These are phyloP conservation scores for Diprion similis DNA, from an alignment of 1,140 invertebrate genomes.

Conservation along the genomic window DNA sequence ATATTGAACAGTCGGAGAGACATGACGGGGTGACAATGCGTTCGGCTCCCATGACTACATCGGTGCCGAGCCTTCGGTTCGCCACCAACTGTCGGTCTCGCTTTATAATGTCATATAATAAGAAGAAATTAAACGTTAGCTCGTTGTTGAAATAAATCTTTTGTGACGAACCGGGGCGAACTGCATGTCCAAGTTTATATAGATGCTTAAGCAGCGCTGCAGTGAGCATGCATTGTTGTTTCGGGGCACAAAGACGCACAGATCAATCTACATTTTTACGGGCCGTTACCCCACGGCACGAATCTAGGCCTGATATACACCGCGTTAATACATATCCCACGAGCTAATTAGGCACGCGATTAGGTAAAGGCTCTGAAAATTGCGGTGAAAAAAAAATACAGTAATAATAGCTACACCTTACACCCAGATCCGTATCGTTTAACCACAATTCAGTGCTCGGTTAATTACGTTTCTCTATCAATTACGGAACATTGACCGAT, in stretches of 20 bases:
- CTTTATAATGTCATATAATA: slow-evolving; percentile 16
- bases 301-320: not conserved
- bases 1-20: not conserved
- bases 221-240: not conserved
- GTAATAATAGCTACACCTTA: not conserved
- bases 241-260: not conserved
- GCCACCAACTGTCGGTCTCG: not conserved
- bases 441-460: not conserved
- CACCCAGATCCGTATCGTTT: not conserved
- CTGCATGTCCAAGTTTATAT: too few relatives aligned
- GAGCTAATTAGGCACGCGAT: too few relatives aligned
- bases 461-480: not conserved
- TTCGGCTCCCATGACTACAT: not conserved
- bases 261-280: slow-evolving; percentile 3
- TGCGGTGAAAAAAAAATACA: not conserved
- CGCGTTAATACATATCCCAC: too few relatives aligned
- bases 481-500: too few relatives aligned
- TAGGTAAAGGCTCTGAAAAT: too few relatives aligned
- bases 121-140: slow-evolving; percentile 39
- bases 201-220: too few relatives aligned
- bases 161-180: slow-evolving; percentile 22
- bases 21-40: not conserved
- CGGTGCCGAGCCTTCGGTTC: not conserved
- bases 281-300: not conserved
- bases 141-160: slow-evolving; percentile 34